A percentile compares a stretch with the other conserved stretches of the same genome.
Evolutionary conservation across 2,888 invertebrate species (phyloP).

Genomic region (Prenolepis imparis): DNA sequence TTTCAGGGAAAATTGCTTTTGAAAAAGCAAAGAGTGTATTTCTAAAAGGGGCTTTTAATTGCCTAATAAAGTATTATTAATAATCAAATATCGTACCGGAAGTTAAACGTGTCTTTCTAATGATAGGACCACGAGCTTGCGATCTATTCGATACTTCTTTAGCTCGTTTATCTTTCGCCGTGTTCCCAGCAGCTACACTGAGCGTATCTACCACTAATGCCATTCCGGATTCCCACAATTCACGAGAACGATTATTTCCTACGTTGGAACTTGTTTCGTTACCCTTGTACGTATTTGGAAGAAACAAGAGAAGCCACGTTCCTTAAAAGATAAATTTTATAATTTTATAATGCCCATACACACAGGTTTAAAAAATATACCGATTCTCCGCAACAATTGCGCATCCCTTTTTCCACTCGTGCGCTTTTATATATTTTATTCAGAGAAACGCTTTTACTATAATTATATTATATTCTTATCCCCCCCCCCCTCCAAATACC

Average conservation of each 20-base stretch:
- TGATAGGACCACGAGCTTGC: slow-evolving; percentile 82
- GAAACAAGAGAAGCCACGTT: slow-evolving; percentile 81
- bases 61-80: background rate
- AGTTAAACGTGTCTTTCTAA: slow-evolving; percentile 78
- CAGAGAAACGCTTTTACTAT: background rate
- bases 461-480: slow-evolving; percentile 10
- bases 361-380: background rate
- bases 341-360: background rate
- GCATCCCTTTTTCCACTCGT: background rate
- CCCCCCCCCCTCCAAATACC: no score
- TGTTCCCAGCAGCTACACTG: slow-evolving; percentile 94
- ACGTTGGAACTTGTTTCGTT: slow-evolving; percentile 77
- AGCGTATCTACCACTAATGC: slow-evolving; percentile 88
- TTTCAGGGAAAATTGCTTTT: background rate
- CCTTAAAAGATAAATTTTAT: slow-evolving; percentile 69
- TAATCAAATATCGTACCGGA: slow-evolving; percentile 70
- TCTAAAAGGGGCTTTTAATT: background rate
- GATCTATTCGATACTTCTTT: slow-evolving; percentile 92
- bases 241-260: slow-evolving; percentile 76
- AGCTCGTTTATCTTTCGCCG: slow-evolving; percentile 95
- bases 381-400: background rate
- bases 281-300: slow-evolving; percentile 82
- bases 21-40: background rate
- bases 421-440: background rate
- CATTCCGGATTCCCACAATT: slow-evolving; percentile 86